phyloP scores from a whole-genome alignment of 2,113 vertebrate genomes.

The Pavo muticus region DNA sequence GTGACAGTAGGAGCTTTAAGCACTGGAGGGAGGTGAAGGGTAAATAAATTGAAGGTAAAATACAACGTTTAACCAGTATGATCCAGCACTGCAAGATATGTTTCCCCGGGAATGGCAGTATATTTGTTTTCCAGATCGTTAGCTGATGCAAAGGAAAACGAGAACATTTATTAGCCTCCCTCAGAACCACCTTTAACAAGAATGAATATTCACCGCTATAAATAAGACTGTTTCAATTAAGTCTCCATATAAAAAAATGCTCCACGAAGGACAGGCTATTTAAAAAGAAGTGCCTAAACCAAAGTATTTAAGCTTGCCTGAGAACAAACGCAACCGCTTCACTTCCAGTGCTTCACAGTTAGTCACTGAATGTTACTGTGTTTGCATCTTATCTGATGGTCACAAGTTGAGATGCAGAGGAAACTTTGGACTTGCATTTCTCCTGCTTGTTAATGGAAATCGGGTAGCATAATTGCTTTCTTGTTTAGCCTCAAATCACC shows the following conservation, averaged over 20 bases:
- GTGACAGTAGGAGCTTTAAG: not conserved
- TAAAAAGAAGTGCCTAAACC: not conserved
- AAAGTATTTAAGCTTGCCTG: conserved; percentile 19
- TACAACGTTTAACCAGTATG: not conserved
- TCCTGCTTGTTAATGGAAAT: not conserved
- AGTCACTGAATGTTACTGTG: conserved; percentile 4
- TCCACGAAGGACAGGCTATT: conserved; percentile 12
- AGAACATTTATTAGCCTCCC: conserved; percentile 56
- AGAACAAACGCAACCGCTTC: conserved; percentile 7
- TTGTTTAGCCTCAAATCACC: not conserved
- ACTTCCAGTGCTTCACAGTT: not conserved
- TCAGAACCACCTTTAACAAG: conserved; percentile 61
- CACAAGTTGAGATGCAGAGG: not conserved
- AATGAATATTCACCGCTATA: conserved; percentile 59
- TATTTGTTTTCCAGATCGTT: conserved; percentile 61
- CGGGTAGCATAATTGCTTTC: conserved; percentile 9
- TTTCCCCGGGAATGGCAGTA: not conserved
- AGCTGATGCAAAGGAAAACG: conserved; percentile 35
- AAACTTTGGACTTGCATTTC: not conserved
- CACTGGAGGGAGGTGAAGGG: not conserved
- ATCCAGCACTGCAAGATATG: not conserved
- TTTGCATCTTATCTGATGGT: conserved; percentile 19
- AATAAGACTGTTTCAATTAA: conserved; percentile 68
- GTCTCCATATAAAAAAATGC: conserved; percentile 46
- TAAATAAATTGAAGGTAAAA: conserved; percentile 45